These are phyloP conservation scores for Phymanthus crucifer DNA, from an alignment of 92 coral and sea anemone species.

Conservation along the genomic window DNA sequence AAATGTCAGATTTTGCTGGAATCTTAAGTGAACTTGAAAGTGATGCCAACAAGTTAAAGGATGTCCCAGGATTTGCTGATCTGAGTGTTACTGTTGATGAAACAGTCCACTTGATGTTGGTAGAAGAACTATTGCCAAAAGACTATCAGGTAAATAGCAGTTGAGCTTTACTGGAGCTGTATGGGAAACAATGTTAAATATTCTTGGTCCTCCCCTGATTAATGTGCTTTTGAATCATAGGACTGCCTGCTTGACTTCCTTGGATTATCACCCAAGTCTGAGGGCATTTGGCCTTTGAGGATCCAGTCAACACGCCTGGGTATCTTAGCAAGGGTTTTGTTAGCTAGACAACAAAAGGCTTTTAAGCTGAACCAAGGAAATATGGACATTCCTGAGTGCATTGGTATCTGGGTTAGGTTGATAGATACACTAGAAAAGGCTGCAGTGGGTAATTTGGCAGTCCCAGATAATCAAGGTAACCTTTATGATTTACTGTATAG, in stretches of 20 bases:
- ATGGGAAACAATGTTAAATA: no score
- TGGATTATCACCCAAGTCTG: conserved; percentile 67
- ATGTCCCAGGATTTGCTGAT: conserved; percentile 60
- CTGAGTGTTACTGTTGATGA: conserved; percentile 74
- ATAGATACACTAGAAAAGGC: conserved; percentile 66
- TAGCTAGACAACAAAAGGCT: conserved; percentile 80
- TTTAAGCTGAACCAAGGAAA: conserved; percentile 33
- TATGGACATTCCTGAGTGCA: conserved; percentile 82
- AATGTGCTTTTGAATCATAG: conserved; percentile 29
- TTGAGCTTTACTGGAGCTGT: neutral
- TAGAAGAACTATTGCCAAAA: conserved; percentile 62
- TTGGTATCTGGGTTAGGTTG: conserved; percentile 77
- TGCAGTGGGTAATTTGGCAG: conserved; percentile 39
- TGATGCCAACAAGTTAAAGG: conserved; percentile 33
- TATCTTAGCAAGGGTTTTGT: conserved; percentile 85
- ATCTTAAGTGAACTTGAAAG: conserved; percentile 80
- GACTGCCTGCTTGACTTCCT: conserved; percentile 67
- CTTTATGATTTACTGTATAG: no score
- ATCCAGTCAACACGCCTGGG: conserved; percentile 80
- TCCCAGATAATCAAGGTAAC: conserved; percentile 24
- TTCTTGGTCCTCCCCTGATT: no score
- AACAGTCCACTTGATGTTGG: conserved; percentile 75
- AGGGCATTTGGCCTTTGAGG: conserved; percentile 80
- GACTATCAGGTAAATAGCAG: conserved; percentile 50
- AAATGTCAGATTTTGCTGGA: conserved; percentile 64